These are phyloP conservation scores for Beris morrisii DNA, from an alignment of 2,888 invertebrate genomes.

Conservation along the genomic window DNA sequence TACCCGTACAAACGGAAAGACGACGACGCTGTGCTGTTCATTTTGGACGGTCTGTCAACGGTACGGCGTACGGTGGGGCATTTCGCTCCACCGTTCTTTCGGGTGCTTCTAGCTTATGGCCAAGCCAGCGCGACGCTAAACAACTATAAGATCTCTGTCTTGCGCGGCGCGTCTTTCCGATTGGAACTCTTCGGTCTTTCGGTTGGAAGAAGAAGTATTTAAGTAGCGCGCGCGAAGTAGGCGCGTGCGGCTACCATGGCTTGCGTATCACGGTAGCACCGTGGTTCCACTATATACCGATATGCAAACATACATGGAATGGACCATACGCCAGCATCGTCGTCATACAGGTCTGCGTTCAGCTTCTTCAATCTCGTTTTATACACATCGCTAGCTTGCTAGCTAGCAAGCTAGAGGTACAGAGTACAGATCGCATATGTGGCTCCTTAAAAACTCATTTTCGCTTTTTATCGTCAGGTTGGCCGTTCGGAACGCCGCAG, in stretches of 20 bases:
- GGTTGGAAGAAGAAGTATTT: neutral
- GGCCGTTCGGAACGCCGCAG: too few species aligned
- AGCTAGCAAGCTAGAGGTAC: too few species aligned
- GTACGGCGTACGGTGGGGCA: too few species aligned
- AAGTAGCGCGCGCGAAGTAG: conserved; percentile 39
- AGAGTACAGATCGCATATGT: neutral
- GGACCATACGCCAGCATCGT: conserved; percentile 7
- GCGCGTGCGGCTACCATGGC: conserved; percentile 44
- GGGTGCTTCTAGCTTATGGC: too few species aligned
- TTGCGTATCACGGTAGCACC: conserved; percentile 54
- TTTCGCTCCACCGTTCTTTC: too few species aligned
- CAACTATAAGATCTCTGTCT: too few species aligned
- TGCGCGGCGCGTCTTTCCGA: too few species aligned
- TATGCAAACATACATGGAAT: conserved; percentile 31
- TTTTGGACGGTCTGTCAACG: too few species aligned
- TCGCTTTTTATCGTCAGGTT: conserved; percentile 11
- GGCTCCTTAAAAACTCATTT: conserved; percentile 26
- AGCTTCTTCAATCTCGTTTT: conserved; percentile 26
- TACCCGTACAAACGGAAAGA: too few species aligned
- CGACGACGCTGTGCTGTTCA: too few species aligned
- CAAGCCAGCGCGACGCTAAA: too few species aligned
- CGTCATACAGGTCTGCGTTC: neutral
- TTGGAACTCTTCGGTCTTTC: too few species aligned
- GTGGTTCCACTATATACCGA: conserved; percentile 27
- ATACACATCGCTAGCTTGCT: neutral